Conservation (phyloP, 1,140 invertebrate species). For the Euborellia annulipes region DNA sequence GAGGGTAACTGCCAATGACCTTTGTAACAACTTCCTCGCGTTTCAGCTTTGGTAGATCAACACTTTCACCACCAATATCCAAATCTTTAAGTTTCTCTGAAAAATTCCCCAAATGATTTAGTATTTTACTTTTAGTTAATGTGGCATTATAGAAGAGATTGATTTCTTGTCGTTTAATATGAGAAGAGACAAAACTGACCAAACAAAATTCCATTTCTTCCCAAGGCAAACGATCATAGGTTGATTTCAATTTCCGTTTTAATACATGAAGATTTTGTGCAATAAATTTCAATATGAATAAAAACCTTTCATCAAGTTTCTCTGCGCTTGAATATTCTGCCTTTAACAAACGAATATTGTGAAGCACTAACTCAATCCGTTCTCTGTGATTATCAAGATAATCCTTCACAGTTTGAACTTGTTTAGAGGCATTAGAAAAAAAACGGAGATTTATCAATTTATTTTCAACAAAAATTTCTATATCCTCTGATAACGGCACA, state of each 20-base stretch:
- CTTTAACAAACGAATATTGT: slow-evolving; percentile 4
- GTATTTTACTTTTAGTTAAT: too few relatives aligned
- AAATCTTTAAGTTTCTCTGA: too few relatives aligned
- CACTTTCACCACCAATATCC: too few relatives aligned
- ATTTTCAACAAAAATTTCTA: slow-evolving; percentile 8
- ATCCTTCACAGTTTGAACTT: neutral
- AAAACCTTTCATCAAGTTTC: slow-evolving; percentile 7
- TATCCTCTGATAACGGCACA: slow-evolving; percentile 8
- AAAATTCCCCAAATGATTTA: too few relatives aligned
- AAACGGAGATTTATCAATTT: slow-evolving; percentile 7
- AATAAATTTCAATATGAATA: neutral
- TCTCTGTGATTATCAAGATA: neutral
- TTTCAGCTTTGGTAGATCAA: too few relatives aligned
- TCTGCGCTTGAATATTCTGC: neutral
- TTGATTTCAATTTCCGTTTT: slow-evolving; percentile 12
- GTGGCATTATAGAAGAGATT: slow-evolving; percentile 10
- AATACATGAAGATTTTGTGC: slow-evolving; percentile 13
- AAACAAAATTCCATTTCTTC: slow-evolving; percentile 17
- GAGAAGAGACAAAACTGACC: slow-evolving; percentile 11
- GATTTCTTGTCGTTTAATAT: slow-evolving; percentile 9
- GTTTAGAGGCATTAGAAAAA: neutral
- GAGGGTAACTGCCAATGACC: slow-evolving; percentile 9
- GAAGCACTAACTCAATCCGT: neutral
- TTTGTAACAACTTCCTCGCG: slow-evolving; percentile 9
- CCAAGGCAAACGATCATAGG: slow-evolving; percentile 14